Evolutionary conservation across 1,140 invertebrate genomes (phyloP).

Genomic region (Bombyx mandarina): DNA sequence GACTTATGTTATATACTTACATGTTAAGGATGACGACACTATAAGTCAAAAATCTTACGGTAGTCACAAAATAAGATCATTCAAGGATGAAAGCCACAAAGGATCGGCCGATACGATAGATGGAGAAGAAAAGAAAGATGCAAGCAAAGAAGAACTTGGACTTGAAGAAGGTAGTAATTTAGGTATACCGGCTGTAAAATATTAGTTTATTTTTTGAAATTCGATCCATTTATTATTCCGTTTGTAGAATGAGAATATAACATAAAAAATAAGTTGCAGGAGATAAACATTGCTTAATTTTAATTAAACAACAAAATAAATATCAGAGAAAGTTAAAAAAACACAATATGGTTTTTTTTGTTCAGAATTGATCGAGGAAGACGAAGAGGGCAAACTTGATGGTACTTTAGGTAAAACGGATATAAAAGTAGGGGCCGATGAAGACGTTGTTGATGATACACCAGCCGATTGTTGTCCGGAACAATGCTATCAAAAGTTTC

Average conservation of each 20-base stretch:
- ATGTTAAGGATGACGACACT: constrained; percentile 76
- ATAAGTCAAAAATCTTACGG: constrained; percentile 93
- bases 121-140: constrained; percentile 90
- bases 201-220: too few species aligned
- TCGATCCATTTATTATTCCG: too few species aligned
- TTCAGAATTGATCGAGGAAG: constrained; percentile 68
- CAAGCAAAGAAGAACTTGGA: constrained; percentile 91
- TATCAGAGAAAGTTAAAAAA: neutral
- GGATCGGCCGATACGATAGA: constrained; percentile 86
- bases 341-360: constrained; percentile 3
- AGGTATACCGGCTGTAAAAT: too few species aligned
- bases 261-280: too few species aligned
- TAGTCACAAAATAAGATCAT: constrained; percentile 90
- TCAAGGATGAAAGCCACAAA: constrained; percentile 91
- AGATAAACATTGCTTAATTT: too few species aligned
- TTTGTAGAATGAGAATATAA: too few species aligned
- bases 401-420: constrained; percentile 68
- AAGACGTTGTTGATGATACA: constrained; percentile 82
- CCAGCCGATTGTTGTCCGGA: constrained; percentile 95
- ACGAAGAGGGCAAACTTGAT: constrained; percentile 74
- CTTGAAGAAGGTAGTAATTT: constrained; percentile 73
- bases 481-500: constrained; percentile 88
- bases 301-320: too few species aligned
- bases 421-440: constrained; percentile 78
- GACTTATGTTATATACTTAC: constrained; percentile 2